A percentile compares a stretch with the other conserved stretches of the same genome.
phyloP scores from a whole-genome alignment of 2,888 invertebrate genomes.

The Trilocha varians region DNA sequence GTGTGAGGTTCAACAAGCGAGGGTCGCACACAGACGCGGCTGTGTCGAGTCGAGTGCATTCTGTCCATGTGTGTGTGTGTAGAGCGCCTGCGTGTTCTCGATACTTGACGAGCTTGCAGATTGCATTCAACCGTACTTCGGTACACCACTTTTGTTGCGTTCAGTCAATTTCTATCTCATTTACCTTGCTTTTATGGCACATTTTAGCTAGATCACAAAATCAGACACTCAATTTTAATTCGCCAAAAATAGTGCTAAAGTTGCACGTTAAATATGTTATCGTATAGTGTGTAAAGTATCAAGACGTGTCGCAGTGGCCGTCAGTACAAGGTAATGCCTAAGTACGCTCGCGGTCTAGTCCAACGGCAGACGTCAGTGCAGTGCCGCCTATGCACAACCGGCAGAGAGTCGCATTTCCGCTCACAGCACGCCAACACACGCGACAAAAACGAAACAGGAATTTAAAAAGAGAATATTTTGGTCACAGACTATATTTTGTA shows the following conservation, averaged over 20 bases:
- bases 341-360: slow-evolving; percentile 73
- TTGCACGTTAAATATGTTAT: too few species aligned
- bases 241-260: too few species aligned
- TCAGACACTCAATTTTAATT: too few species aligned
- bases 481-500: slow-evolving; percentile 61
- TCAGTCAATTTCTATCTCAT: background rate
- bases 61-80: slow-evolving; percentile 41
- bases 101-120: slow-evolving; percentile 15
- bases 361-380: slow-evolving; percentile 70
- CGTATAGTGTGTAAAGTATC: slow-evolving; percentile 38
- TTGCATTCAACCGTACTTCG: background rate
- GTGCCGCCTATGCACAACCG: slow-evolving; percentile 72
- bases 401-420: slow-evolving; percentile 67
- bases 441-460: slow-evolving; percentile 35
- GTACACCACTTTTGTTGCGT: background rate
- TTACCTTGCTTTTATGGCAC: background rate
- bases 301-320: slow-evolving; percentile 54
- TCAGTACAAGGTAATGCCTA: slow-evolving; percentile 74
- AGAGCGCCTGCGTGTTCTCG: slow-evolving; percentile 33
- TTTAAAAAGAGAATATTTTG: slow-evolving; percentile 36
- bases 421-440: slow-evolving; percentile 58
- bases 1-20: slow-evolving; percentile 60
- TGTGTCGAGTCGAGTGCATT: slow-evolving; percentile 52
- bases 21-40: slow-evolving; percentile 41
- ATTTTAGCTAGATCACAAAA: too few species aligned